These are phyloP conservation scores for Drosophila gunungcola DNA, from an alignment of 1,140 invertebrate species.

Conservation along the genomic window DNA sequence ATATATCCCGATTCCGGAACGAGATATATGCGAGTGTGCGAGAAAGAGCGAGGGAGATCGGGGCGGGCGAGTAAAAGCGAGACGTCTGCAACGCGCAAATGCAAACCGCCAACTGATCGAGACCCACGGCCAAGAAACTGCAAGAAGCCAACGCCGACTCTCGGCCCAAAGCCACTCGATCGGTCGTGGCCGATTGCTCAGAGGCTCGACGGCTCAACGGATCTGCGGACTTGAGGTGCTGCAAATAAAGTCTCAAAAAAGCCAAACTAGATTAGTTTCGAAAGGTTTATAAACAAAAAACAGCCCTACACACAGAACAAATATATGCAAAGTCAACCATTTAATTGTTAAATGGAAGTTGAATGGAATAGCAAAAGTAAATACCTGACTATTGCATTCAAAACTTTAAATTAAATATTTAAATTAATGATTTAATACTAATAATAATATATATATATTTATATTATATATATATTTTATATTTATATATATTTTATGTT, in stretches of 20 bases:
- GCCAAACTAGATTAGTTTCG: neutral
- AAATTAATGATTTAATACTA: too few relatives aligned
- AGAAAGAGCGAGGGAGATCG: constrained; percentile 10
- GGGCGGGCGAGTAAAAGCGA: constrained; percentile 24
- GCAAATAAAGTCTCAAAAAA: neutral
- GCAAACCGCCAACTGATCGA: constrained; percentile 80
- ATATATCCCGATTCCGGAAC: constrained; percentile 20
- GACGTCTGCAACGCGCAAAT: constrained; percentile 75
- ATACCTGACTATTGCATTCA: too few relatives aligned
- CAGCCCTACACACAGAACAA: too few relatives aligned
- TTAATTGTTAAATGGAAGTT: too few relatives aligned
- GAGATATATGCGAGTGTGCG: constrained; percentile 9
- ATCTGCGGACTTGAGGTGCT: too few relatives aligned
- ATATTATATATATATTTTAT: too few relatives aligned
- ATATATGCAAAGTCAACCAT: too few relatives aligned
- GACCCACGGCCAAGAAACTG: constrained; percentile 65
- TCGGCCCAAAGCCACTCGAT: constrained; percentile 25
- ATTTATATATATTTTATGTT: too few relatives aligned
- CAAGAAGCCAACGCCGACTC: constrained; percentile 65
- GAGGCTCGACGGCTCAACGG: neutral
- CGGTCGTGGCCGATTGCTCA: constrained; percentile 8
- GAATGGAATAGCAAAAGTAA: too few relatives aligned
- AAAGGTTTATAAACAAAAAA: neutral
- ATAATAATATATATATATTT: too few relatives aligned
- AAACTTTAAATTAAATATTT: too few relatives aligned